Base-by-base conservation (phyloP, 35 echinoderm and acorn worm genomes). In the Diadema setosum region DNA sequence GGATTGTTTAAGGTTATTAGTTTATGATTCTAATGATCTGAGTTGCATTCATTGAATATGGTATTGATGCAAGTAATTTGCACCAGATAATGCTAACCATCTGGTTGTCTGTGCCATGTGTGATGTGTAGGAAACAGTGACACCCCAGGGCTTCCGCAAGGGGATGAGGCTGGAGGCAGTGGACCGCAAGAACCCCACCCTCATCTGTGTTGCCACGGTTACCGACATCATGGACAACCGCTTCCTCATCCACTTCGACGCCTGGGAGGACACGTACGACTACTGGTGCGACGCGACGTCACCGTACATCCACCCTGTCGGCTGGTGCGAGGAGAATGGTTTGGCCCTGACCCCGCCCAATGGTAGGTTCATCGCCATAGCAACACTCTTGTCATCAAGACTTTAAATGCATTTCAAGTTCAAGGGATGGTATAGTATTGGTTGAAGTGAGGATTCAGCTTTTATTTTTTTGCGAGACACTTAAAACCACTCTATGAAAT, bases 101-200 rank as follows among this genome's bases (percentile, higher is more conserved):
- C n/a, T n/a, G n/a, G n/a, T n/a, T n/a, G n/a, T n/a, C n/a, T n/a
- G n/a, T n/a, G n/a, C n/a, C n/a, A n/a, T n/a, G n/a, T n/a, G n/a
- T n/a, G n/a, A n/a, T n/a, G n/a, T 16, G 6, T 49, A 97, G 94
- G 94, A 97, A 39, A 90, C 83, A 20, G 24, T 90, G 0, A 93
- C 94, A 21, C 94, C 94, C 8, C 91, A 93, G 23, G 96, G 96
- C 7, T 98, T 98, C 80, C 82, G 89, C 7, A 94, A 94, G 84
- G 96, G 96, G 18, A 98, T 98, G 96, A 98, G 94, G 69, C 64
- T 98, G 34, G 96, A 98, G 65, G 96, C 96, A 3, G 90, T 98
- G 4, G 96, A 98, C 85, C 80, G 86, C 29, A 89, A 91, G 90
- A 98, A 98, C 36, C 96, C 92, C 1, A 92, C 96, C 20, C 84